Percentiles rank a stretch among this genome's conserved stretches.
These are phyloP conservation scores for Phylloscopus trochiloides DNA, from an alignment of 2,113 vertebrate species.

Conservation along the genomic window DNA sequence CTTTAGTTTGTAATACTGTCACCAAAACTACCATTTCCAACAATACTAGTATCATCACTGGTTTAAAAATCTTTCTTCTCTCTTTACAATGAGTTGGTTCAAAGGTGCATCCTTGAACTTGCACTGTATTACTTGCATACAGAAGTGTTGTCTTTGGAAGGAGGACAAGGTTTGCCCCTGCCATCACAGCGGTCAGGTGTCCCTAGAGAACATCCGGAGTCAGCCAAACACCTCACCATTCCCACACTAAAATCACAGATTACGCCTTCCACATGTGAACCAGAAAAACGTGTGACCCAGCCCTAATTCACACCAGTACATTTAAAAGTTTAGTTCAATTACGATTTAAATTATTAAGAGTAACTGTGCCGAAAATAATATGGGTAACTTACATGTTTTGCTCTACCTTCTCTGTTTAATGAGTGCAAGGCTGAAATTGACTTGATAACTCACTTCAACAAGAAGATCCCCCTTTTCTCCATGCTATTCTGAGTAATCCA, in stretches of 20 bases:
- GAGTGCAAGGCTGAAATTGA: neutral
- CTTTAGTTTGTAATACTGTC: neutral
- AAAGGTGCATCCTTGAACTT: neutral
- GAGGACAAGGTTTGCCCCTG: neutral
- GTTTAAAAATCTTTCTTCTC: neutral
- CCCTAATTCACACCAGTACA: neutral
- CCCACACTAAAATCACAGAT: neutral
- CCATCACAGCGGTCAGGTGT: neutral
- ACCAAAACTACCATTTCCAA: neutral
- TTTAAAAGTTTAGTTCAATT: neutral
- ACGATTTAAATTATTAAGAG: neutral
- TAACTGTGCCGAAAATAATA: neutral
- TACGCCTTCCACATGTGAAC: neutral
- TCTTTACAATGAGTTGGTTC: neutral
- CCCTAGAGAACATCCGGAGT: neutral
- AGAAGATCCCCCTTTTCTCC: neutral
- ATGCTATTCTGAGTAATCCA: neutral
- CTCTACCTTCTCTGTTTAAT: neutral
- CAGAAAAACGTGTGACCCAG: neutral
- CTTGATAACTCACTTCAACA: neutral
- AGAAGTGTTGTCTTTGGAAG: neutral
- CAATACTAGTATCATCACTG: neutral
- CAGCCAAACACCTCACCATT: neutral
- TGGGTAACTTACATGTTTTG: neutral
- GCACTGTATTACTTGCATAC: neutral